These are phyloP conservation scores for Chaenodraco wilsoni DNA, from an alignment of 2,797 vertebrate genomes.

Conservation along the genomic window DNA sequence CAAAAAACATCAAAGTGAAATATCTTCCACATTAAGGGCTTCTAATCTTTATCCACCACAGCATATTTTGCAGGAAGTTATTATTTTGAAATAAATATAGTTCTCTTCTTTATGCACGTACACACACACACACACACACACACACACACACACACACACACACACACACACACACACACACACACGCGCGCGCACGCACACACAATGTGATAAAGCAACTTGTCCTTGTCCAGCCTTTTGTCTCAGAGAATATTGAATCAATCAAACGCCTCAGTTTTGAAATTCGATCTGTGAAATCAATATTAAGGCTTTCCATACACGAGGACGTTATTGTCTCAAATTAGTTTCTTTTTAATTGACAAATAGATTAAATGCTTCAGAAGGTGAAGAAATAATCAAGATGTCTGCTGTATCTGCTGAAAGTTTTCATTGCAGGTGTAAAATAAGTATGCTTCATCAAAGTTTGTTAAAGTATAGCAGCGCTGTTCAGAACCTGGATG, in stretches of 20 bases:
- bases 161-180: background rate
- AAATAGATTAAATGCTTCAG: slow-evolving; percentile 2
- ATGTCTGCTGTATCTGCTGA: background rate
- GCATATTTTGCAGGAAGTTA: slow-evolving; percentile 17
- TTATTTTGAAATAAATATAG: slow-evolving; percentile 12
- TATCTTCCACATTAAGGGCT: slow-evolving; percentile 1
- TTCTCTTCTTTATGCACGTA: slow-evolving; percentile 11
- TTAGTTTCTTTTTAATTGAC: slow-evolving; percentile 11
- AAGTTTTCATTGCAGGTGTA: slow-evolving; percentile 3
- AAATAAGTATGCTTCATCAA: slow-evolving; percentile 4
- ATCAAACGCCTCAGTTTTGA: slow-evolving; percentile 11
- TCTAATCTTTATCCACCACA: slow-evolving; percentile 4
- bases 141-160: slow-evolving; percentile 13
- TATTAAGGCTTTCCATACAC: slow-evolving; percentile 3
- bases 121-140: background rate
- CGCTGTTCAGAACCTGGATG: slow-evolving; percentile 3
- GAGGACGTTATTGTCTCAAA: background rate
- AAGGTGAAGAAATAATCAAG: background rate
- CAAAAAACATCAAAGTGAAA: slow-evolving; percentile 23
- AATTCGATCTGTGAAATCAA: slow-evolving; percentile 38
- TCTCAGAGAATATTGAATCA: slow-evolving; percentile 37
- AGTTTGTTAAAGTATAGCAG: slow-evolving; percentile 6
- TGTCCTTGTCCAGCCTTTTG: slow-evolving; percentile 38
- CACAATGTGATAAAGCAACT: slow-evolving; percentile 12
- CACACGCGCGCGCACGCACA: slow-evolving; percentile 10